Evolutionary conservation across 1,140 invertebrate species (phyloP), one percentile per base, ranked within the genome.

Genomic region (Drosophila seguyi): DNA sequence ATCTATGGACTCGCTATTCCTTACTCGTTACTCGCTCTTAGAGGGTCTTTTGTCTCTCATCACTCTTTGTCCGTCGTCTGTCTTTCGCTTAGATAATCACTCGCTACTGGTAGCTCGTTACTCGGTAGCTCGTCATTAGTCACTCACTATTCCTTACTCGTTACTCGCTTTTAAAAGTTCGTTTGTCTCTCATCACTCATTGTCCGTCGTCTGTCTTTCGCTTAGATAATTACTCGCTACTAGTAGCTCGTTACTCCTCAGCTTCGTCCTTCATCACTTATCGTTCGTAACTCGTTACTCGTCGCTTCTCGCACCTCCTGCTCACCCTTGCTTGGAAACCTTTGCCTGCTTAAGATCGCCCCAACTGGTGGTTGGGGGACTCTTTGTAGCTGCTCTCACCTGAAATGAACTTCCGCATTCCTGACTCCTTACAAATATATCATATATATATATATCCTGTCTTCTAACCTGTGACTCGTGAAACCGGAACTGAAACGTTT

Each of bases 401-500:
- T 34, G 41, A 20, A n/a, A 20, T 31, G n/a, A 34, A 53, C 13
- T 53, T 53, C 50, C 50, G 8, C 31, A 22, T 22, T 20, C 36
- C 13, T 20, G 18, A 14, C 48, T 34, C 29, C 50, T 34, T 52
- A 14, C 50, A 20, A 13, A 20, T 18, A 25, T 27, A 48, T 29
- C 13, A 20, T 18, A 25, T 27, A 48, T 29, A 48, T 27, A n/a
- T 29, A 11, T 53, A 53, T 31, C 14, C 60, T 45, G 25, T 5
- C 56, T n/a, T 13, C 59, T 36, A 67, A 48, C 60, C 18, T 34
- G 34, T 39, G 57, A 36, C 67, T 65, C 10, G 14, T 88, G 83
- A 86, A 86, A 86, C 83, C 83, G 71, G 63, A 87, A 88, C 84
- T 83, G 84, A 86, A 88, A 63, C 38, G n/a, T 81, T 27, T 52